Percentiles rank a stretch among this genome's conserved stretches.
These are phyloP conservation scores for Antrozous pallidus DNA, from an alignment of 2,797 vertebrate genomes.

Conservation along the genomic window DNA sequence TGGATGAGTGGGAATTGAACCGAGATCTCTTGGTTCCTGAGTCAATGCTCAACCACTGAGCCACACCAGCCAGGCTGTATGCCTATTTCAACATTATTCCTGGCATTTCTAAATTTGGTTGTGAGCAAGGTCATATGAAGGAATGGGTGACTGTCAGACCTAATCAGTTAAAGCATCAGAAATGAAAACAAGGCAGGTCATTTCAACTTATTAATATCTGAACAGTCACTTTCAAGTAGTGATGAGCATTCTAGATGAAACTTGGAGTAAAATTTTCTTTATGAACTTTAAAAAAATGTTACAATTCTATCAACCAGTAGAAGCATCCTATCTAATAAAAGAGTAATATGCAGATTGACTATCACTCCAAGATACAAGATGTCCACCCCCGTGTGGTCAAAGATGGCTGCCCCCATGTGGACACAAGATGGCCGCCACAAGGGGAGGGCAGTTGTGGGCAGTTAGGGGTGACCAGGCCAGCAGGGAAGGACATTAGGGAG, in stretches of 20 bases:
- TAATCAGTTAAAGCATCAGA: neutral
- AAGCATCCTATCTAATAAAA: neutral
- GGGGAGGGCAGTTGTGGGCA: too few species aligned
- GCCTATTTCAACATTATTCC: neutral
- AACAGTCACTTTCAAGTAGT: conserved; percentile 1
- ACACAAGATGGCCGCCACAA: too few species aligned
- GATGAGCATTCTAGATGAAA: neutral
- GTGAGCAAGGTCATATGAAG: neutral
- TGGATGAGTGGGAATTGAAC: too few species aligned
- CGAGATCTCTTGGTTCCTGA: too few species aligned
- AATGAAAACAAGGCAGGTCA: conserved; percentile 2
- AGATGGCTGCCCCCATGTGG: too few species aligned
- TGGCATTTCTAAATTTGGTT: neutral
- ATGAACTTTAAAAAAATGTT: neutral
- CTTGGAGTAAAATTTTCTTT: conserved; percentile 1
- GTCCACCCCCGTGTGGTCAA: too few species aligned
- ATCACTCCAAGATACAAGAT: too few species aligned
- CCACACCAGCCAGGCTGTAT: neutral
- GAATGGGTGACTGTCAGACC: conserved; percentile 14
- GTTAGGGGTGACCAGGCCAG: too few species aligned
- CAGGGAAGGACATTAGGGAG: too few species aligned
- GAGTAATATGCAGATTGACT: too few species aligned
- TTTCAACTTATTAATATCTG: conserved; percentile 1
- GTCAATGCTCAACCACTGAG: too few species aligned
- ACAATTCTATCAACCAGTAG: neutral